Evolutionary conservation across 1,140 invertebrate species (phyloP).

Genomic region (Caenorhabditis brenneri): DNA sequence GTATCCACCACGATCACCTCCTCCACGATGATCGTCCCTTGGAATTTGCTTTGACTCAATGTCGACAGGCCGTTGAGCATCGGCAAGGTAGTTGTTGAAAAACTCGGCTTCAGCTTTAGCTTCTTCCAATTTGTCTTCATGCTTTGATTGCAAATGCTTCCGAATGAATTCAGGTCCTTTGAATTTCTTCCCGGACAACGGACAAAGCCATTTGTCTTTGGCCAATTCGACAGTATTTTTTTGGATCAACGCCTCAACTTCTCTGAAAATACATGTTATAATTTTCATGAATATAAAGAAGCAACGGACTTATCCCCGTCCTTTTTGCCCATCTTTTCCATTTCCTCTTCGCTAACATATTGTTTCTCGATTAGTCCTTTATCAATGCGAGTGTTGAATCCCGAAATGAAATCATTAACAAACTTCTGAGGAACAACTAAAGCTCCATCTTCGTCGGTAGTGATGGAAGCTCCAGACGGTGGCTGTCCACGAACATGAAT

Average conservation of each 20-base stretch:
- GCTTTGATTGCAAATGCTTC: slow-evolving; percentile 98
- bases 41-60: slow-evolving; percentile 76
- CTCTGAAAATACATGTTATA: slow-evolving; percentile 71
- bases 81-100: slow-evolving; percentile 95
- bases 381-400: slow-evolving; percentile 85
- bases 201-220: slow-evolving; percentile 98
- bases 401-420: slow-evolving; percentile 78
- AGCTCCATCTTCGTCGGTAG: slow-evolving; percentile 64
- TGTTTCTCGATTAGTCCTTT: slow-evolving; percentile 81
- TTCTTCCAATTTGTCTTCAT: slow-evolving; percentile 92
- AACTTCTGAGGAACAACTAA: slow-evolving; percentile 60
- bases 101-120: slow-evolving; percentile 92
- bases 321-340: slow-evolving; percentile 84
- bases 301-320: slow-evolving; percentile 78
- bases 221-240: slow-evolving; percentile 88
- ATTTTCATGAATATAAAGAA: not conserved
- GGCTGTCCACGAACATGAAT: slow-evolving; percentile 88
- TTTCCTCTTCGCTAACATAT: slow-evolving; percentile 81
- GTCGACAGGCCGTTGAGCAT: slow-evolving; percentile 90
- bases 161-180: slow-evolving; percentile 98
- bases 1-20: slow-evolving; percentile 10
- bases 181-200: slow-evolving; percentile 90
- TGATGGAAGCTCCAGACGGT: slow-evolving; percentile 77
- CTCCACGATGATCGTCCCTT: not conserved
- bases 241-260: slow-evolving; percentile 91